Evolutionary conservation across 1,140 invertebrate species (phyloP).

Genomic region (Papilio polyxenes): DNA sequence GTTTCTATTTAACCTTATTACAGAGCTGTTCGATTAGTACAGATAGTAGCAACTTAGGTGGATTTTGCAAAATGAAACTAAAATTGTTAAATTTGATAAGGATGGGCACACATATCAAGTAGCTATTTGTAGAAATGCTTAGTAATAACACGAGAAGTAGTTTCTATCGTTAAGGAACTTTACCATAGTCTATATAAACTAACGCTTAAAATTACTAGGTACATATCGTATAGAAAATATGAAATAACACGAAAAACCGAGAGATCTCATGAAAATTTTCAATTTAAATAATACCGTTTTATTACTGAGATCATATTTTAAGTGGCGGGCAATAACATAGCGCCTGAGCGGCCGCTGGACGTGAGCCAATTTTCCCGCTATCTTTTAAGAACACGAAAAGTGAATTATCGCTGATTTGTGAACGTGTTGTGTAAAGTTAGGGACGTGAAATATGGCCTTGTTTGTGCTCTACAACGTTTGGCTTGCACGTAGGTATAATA

Average conservation of each 20-base stretch:
- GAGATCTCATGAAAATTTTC: not conserved
- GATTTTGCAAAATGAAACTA: too few relatives aligned
- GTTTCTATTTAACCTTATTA: too few relatives aligned
- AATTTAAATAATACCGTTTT: constrained; percentile 30
- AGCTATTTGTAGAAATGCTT: too few relatives aligned
- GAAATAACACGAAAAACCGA: not conserved
- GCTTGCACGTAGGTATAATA: not conserved
- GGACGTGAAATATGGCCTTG: constrained; percentile 22
- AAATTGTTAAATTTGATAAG: too few relatives aligned
- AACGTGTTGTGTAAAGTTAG: constrained; percentile 35
- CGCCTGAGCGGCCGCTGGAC: constrained; percentile 35
- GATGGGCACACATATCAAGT: too few relatives aligned
- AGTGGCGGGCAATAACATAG: constrained; percentile 29
- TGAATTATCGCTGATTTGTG: constrained; percentile 47
- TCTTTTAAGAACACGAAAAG: constrained; percentile 38
- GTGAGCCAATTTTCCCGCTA: constrained; percentile 38
- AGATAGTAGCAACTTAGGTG: too few relatives aligned
- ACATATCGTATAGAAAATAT: not conserved
- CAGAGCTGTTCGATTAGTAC: too few relatives aligned
- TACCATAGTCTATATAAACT: too few relatives aligned
- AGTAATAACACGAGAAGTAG: too few relatives aligned
- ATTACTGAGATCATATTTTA: constrained; percentile 33
- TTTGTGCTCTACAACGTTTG: not conserved
- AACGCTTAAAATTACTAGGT: too few relatives aligned
- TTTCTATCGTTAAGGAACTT: too few relatives aligned